Evolutionary conservation across 2,888 invertebrate genomes (phyloP).

Genomic region (Volucella zonaria): DNA sequence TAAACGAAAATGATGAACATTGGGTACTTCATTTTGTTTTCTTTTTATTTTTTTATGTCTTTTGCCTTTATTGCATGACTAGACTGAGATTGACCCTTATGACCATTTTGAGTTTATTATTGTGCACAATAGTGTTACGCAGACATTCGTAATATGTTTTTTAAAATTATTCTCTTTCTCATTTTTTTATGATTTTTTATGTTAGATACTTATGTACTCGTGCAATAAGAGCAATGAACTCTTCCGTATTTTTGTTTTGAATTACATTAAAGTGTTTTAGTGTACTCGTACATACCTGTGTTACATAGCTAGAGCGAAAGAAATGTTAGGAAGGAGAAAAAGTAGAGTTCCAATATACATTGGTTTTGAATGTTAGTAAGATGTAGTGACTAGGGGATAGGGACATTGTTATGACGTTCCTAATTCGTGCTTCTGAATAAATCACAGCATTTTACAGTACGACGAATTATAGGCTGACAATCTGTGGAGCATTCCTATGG

Average conservation of each 20-base stretch:
- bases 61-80: constrained; percentile 4
- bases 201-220: neutral
- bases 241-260: neutral
- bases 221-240: constrained; percentile 42
- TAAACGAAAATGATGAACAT: constrained; percentile 68
- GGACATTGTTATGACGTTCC: too few relatives aligned
- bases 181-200: constrained; percentile 28
- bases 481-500: too few relatives aligned
- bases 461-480: too few relatives aligned
- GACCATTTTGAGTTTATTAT: constrained; percentile 65
- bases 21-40: constrained; percentile 53
- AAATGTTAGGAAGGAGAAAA: too few relatives aligned
- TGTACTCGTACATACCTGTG: too few relatives aligned
- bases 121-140: constrained; percentile 42
- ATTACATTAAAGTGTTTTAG: too few relatives aligned
- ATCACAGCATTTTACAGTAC: too few relatives aligned
- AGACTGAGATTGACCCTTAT: constrained; percentile 48
- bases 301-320: too few relatives aligned
- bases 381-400: too few relatives aligned
- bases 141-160: constrained; percentile 31
- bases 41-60: constrained; percentile 46
- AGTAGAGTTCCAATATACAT: too few relatives aligned
- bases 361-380: too few relatives aligned
- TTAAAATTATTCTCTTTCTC: constrained; percentile 1
- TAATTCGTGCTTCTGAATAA: too few relatives aligned